Evolutionary conservation across 2,797 vertebrate genomes (phyloP).

Genomic region (Oryzias dopingdopingensis): DNA sequence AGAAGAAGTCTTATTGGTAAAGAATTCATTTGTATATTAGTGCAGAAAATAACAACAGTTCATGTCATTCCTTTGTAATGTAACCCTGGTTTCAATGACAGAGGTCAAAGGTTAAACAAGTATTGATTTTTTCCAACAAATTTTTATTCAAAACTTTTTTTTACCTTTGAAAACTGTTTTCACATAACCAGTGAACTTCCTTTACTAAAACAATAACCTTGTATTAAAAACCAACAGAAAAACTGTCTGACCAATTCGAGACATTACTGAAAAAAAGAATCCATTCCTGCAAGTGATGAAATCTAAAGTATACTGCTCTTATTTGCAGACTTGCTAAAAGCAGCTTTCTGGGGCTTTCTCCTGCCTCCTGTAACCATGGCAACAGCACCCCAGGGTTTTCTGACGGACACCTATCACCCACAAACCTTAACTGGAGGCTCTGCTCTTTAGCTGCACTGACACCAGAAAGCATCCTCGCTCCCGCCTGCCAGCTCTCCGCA

Average conservation of each 20-base stretch:
- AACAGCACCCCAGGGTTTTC: slow-evolving; percentile 42
- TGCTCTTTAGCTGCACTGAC: slow-evolving; percentile 18
- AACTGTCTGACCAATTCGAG: no score
- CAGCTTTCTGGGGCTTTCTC: slow-evolving; percentile 5
- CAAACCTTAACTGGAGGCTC: slow-evolving; percentile 68
- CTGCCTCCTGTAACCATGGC: slow-evolving; percentile 29
- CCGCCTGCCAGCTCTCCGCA: not conserved
- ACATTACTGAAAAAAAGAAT: no score
- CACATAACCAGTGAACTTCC: no score
- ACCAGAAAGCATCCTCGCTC: not conserved
- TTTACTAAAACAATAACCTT: no score
- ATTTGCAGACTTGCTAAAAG: slow-evolving; percentile 18
- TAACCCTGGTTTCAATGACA: no score
- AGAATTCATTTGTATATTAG: no score
- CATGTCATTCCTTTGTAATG: no score
- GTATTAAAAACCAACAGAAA: no score
- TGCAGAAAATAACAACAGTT: no score
- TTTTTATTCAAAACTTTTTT: not conserved
- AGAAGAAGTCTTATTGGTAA: no score
- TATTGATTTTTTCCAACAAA: not conserved
- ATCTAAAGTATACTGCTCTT: not conserved
- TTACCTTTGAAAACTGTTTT: not conserved
- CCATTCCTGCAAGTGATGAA: no score
- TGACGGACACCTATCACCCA: slow-evolving; percentile 57
- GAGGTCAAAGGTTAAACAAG: no score